Conservation (phyloP, 2,113 vertebrate genomes). For the Petromus typicus region DNA sequence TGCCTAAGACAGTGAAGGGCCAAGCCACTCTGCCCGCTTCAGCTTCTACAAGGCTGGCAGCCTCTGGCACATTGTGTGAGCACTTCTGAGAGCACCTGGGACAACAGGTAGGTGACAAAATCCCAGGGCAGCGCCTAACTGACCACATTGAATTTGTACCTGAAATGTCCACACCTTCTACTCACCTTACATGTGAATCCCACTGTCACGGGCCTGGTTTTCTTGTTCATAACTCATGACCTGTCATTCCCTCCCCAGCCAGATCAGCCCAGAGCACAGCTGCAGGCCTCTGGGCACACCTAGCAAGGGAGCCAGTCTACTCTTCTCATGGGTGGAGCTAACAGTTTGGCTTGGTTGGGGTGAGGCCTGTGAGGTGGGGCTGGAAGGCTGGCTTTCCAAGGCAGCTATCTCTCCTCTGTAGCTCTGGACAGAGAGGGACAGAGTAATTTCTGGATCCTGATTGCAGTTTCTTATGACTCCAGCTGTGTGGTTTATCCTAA, state of each 20-base stretch:
- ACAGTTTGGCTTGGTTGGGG: background rate
- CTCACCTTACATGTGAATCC: background rate
- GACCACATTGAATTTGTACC: too few species aligned
- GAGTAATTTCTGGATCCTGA: background rate
- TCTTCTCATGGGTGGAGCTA: background rate
- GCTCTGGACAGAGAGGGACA: background rate
- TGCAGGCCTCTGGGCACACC: too few species aligned
- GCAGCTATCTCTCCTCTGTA: background rate
- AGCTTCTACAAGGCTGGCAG: background rate
- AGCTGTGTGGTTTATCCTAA: too few species aligned
- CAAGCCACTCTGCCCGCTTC: background rate
- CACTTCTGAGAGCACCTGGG: background rate
- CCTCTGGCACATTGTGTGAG: background rate
- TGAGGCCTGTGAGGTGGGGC: background rate
- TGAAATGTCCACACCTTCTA: background rate
- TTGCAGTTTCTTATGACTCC: background rate
- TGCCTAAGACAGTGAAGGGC: background rate
- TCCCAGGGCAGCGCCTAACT: background rate
- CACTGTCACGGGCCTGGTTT: background rate
- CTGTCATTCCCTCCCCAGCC: background rate
- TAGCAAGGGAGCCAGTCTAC: background rate
- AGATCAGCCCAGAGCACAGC: background rate
- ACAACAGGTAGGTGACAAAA: background rate
- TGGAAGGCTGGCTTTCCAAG: background rate
- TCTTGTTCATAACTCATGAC: background rate